Conservation (phyloP, 2,888 invertebrate species). For the Panzeria rudis region DNA sequence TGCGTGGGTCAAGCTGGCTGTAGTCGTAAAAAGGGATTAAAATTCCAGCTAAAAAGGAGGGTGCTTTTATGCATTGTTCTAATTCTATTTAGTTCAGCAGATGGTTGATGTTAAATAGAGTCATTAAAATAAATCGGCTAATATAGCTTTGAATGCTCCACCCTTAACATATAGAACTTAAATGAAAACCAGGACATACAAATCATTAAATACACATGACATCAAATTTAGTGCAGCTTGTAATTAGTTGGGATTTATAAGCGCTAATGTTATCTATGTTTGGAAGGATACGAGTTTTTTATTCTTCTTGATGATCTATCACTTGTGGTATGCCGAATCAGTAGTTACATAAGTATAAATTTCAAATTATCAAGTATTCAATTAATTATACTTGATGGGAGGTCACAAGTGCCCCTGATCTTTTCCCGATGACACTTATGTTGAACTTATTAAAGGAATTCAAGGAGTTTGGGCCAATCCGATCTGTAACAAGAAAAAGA, state of each 20-base stretch:
- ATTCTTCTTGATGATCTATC: no score
- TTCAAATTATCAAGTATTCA: no score
- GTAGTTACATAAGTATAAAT: no score
- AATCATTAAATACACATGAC: conserved; percentile 26
- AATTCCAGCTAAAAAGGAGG: conserved; percentile 15
- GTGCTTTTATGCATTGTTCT: conserved; percentile 19
- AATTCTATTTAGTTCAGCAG: conserved; percentile 14
- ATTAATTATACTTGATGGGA: no score
- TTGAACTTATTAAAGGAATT: no score
- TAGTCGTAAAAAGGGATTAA: conserved; percentile 16
- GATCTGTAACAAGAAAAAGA: no score
- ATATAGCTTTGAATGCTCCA: neutral
- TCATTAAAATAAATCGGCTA: conserved; percentile 21
- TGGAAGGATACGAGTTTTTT: no score
- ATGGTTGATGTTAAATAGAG: conserved; percentile 25
- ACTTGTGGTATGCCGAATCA: no score
- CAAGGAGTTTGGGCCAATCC: no score
- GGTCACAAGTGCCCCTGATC: no score
- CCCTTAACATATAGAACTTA: neutral
- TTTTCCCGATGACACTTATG: no score
- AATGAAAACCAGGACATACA: conserved; percentile 22
- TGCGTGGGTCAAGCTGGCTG: neutral
- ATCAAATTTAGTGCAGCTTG: neutral
- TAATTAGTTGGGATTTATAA: neutral
- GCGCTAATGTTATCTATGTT: no score